Conservation (phyloP, 2,888 invertebrate genomes). For the Meloe dianella region DNA sequence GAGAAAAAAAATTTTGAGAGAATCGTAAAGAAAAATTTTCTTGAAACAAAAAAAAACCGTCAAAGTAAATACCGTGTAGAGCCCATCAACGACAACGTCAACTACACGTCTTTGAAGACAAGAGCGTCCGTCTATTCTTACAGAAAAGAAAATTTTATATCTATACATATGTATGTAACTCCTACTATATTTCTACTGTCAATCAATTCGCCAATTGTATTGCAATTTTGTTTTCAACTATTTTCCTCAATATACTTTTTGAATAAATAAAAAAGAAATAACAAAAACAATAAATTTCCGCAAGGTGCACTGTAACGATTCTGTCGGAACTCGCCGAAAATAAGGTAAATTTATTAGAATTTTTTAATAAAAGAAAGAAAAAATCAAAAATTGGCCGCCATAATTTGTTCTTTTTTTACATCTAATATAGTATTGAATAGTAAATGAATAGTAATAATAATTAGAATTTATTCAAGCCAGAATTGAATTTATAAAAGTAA, state of each 20-base stretch:
- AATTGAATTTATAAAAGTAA: slow-evolving; percentile 11
- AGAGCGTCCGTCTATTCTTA: slow-evolving; percentile 29
- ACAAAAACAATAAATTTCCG: background rate
- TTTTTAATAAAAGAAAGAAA: slow-evolving; percentile 23
- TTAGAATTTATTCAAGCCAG: slow-evolving; percentile 16
- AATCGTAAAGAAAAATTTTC: background rate
- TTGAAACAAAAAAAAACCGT: background rate
- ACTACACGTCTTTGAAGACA: slow-evolving; percentile 16
- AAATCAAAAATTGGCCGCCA: slow-evolving; percentile 19
- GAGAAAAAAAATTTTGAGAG: background rate
- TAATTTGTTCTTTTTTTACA: slow-evolving; percentile 20
- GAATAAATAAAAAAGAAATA: background rate
- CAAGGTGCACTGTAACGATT: background rate
- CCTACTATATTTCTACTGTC: slow-evolving; percentile 20
- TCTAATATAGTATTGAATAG: slow-evolving; percentile 10
- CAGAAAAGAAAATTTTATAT: background rate
- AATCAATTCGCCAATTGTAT: slow-evolving; percentile 32
- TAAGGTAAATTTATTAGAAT: slow-evolving; percentile 27
- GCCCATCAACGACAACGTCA: slow-evolving; percentile 13
- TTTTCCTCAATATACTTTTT: slow-evolving; percentile 13
- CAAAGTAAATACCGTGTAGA: slow-evolving; percentile 8
- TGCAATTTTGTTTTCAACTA: slow-evolving; percentile 27
- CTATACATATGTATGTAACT: background rate
- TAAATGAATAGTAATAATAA: slow-evolving; percentile 18
- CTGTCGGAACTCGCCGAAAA: slow-evolving; percentile 29